A percentile compares a stretch with the other conserved stretches of the same genome.
These are phyloP conservation scores for Drosophila ironensis DNA, from an alignment of 1,140 invertebrate genomes.

Conservation along the genomic window DNA sequence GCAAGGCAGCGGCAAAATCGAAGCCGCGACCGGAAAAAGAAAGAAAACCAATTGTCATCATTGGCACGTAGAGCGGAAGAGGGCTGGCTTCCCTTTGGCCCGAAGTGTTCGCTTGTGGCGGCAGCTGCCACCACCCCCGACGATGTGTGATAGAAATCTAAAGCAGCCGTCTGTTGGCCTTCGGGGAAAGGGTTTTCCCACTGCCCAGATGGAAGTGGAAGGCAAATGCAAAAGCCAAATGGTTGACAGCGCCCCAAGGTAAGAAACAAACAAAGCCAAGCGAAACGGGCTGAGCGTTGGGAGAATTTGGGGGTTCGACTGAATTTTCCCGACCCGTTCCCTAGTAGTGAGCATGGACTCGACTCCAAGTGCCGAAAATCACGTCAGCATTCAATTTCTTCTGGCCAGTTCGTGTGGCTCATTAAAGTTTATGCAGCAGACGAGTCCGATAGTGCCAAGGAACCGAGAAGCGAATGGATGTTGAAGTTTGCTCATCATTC, in stretches of 20 bases:
- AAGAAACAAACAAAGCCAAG: slow-evolving; percentile 59
- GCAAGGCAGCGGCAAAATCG: slow-evolving; percentile 53
- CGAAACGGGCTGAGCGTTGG: not conserved
- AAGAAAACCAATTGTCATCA: slow-evolving; percentile 80
- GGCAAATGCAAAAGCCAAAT: slow-evolving; percentile 74
- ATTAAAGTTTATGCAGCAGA: slow-evolving; percentile 74
- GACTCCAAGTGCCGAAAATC: slow-evolving; percentile 48
- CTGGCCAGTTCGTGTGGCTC: slow-evolving; percentile 69
- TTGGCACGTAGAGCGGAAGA: slow-evolving; percentile 78
- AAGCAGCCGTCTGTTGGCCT: slow-evolving; percentile 42
- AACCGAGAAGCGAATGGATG: slow-evolving; percentile 55
- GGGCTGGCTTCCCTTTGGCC: slow-evolving; percentile 60
- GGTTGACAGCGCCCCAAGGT: slow-evolving; percentile 63
- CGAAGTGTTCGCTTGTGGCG: slow-evolving; percentile 62
- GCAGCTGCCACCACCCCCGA: not conserved
- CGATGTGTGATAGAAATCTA: slow-evolving; percentile 70
- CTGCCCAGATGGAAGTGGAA: slow-evolving; percentile 48
- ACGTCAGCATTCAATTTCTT: slow-evolving; percentile 76
- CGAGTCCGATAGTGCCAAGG: slow-evolving; percentile 3
- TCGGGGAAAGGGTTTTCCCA: slow-evolving; percentile 28
- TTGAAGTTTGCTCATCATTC: slow-evolving; percentile 80
- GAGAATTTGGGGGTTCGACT: not conserved
- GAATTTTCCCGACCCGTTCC: slow-evolving; percentile 27
- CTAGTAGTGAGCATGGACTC: slow-evolving; percentile 11
- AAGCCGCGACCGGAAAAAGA: slow-evolving; percentile 53